phyloP scores from a whole-genome alignment of 2,113 vertebrate species.

The Uria lomvia region DNA sequence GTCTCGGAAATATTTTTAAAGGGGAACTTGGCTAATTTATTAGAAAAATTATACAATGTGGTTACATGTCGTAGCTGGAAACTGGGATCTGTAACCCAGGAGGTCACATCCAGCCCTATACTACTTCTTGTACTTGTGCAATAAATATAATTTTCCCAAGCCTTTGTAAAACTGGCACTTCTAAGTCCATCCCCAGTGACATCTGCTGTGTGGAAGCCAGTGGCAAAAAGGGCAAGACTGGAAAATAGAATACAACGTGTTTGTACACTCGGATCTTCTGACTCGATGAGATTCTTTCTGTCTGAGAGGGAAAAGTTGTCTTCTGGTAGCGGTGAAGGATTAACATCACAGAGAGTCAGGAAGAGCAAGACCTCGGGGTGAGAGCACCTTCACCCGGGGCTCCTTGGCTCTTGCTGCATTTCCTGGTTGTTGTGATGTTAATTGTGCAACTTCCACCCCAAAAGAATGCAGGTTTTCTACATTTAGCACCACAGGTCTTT shows the following conservation, averaged over 20 bases:
- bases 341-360: not conserved
- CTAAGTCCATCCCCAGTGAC: not conserved
- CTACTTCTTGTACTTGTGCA: not conserved
- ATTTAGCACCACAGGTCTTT: not conserved
- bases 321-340: not conserved
- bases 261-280: not conserved
- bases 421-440: constrained; percentile 35
- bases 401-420: not conserved
- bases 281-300: not conserved
- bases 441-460: not conserved
- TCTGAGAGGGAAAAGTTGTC: not conserved
- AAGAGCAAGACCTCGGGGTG: not conserved
- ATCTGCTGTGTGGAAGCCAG: not conserved
- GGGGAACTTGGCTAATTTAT: not conserved
- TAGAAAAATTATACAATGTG: not conserved
- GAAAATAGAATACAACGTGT: not conserved
- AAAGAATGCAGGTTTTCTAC: not conserved
- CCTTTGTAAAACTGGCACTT: not conserved
- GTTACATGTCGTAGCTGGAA: not conserved
- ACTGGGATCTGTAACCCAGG: not conserved
- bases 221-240: not conserved
- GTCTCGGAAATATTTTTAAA: not conserved
- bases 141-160: not conserved
- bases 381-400: not conserved
- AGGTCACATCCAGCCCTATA: not conserved